Percentiles rank a stretch among this genome's conserved stretches.
Conservation (phyloP, 2,888 invertebrate species). For the Pristionchus maxplancki region DNA sequence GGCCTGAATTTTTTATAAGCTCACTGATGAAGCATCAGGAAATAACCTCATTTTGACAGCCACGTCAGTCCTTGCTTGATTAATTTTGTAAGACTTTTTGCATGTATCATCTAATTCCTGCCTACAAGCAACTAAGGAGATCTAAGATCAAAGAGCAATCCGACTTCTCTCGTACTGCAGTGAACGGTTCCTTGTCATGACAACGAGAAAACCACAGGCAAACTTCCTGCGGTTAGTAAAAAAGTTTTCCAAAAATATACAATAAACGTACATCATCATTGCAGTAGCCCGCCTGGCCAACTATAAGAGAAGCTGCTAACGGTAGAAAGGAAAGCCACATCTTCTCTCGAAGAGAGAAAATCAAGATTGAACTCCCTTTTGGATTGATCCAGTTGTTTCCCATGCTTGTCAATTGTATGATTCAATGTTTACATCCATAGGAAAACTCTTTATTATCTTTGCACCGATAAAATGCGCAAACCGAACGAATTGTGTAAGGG, state of each 20-base stretch:
- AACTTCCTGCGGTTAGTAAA: neutral
- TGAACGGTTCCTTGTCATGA: conserved; percentile 11
- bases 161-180: neutral
- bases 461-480: neutral
- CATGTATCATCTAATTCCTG: neutral
- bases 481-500: neutral
- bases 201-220: conserved; percentile 38
- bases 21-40: too few species aligned
- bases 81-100: neutral
- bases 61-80: neutral
- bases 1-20: neutral
- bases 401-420: neutral
- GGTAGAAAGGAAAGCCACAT: neutral
- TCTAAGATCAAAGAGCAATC: neutral
- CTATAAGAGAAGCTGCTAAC: neutral
- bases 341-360: neutral
- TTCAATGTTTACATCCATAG: neutral
- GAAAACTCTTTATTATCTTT: neutral
- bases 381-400: neutral
- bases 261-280: neutral
- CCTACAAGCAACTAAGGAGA: neutral
- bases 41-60: neutral
- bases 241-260: neutral
- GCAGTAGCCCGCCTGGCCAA: neutral
- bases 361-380: neutral